Evolutionary conservation across 2,888 invertebrate species (phyloP).

Genomic region (Parnassius orleans): DNA sequence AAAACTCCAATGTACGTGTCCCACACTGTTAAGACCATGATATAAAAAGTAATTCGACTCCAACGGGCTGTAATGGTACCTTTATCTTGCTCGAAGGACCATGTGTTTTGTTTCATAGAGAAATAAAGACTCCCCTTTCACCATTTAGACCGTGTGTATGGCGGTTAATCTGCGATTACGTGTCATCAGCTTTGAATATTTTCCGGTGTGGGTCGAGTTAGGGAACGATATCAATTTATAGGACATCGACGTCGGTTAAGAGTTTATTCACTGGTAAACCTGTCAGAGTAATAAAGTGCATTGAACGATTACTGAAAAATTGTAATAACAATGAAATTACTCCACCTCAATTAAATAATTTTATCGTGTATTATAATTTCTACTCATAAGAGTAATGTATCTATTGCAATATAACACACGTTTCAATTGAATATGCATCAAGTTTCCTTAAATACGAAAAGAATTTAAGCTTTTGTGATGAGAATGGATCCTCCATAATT

Average conservation of each 20-base stretch:
- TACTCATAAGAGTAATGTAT: too few species aligned
- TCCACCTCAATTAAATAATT: not conserved
- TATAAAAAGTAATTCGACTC: conserved; percentile 14
- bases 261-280: conserved; percentile 42
- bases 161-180: conserved; percentile 12
- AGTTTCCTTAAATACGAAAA: too few species aligned
- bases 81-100: conserved; percentile 32
- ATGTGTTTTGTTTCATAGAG: conserved; percentile 30
- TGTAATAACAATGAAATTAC: too few species aligned
- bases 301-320: conserved; percentile 7
- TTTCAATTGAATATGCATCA: too few species aligned
- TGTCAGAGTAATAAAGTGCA: conserved; percentile 5
- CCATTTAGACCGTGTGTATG: conserved; percentile 16
- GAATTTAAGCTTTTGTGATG: too few species aligned
- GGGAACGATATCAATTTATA: conserved; percentile 43
- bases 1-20: not conserved
- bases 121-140: conserved; percentile 26
- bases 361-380: not conserved
- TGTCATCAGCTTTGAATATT: conserved; percentile 33
- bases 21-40: not conserved
- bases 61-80: conserved; percentile 15
- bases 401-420: too few species aligned
- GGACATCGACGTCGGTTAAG: conserved; percentile 41
- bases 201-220: conserved; percentile 40
- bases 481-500: too few species aligned